A percentile compares a stretch with the other conserved stretches of the same genome.
These are phyloP conservation scores for Drosophila nr. fundita DNA, from an alignment of 2,888 invertebrate species.

Conservation along the genomic window DNA sequence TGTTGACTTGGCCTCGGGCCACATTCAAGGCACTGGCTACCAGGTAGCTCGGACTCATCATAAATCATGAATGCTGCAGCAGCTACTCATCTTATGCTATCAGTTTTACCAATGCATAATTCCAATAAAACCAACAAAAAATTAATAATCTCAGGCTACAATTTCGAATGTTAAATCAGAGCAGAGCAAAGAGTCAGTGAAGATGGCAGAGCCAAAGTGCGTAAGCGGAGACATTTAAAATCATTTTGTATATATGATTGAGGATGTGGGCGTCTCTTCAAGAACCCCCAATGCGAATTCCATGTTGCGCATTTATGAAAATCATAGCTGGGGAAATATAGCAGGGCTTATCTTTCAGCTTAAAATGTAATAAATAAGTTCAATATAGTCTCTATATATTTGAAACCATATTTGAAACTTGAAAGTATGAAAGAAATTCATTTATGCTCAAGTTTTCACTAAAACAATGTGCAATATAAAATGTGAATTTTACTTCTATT, in stretches of 20 bases:
- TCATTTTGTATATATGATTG: constrained; percentile 7
- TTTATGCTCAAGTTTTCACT: neutral
- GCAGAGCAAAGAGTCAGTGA: neutral
- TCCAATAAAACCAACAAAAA: constrained; percentile 12
- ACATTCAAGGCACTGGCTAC: neutral
- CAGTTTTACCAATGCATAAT: constrained; percentile 11
- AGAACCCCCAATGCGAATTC: constrained; percentile 9
- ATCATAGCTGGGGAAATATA: neutral
- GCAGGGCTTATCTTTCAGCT: too few relatives aligned
- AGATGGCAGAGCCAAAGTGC: constrained; percentile 11
- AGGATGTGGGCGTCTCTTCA: constrained; percentile 15
- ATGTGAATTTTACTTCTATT: neutral
- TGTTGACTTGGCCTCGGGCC: neutral
- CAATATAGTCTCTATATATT: too few relatives aligned
- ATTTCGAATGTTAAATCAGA: neutral
- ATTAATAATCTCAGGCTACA: neutral
- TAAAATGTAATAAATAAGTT: too few relatives aligned
- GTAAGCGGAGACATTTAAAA: constrained; percentile 28
- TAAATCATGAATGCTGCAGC: neutral
- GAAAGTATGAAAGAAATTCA: neutral
- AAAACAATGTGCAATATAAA: neutral
- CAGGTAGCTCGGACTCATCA: neutral
- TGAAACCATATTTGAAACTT: too few relatives aligned
- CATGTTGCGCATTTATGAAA: constrained; percentile 15
- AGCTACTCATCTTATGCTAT: constrained; percentile 1